Conservation (phyloP, 2,888 invertebrate genomes). For the Anoncus sp. region DNA sequence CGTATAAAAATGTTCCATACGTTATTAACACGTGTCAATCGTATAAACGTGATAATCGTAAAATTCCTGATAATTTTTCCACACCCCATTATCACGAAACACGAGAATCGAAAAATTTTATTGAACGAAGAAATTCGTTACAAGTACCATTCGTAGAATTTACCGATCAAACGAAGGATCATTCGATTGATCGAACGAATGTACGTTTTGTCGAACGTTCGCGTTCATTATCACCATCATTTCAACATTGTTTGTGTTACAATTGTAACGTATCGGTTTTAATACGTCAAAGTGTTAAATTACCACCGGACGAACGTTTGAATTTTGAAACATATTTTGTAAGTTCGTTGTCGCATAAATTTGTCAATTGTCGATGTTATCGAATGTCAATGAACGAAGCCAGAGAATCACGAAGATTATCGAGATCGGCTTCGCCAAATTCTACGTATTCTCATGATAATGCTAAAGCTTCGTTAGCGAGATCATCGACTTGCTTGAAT, state of each 20-base stretch:
- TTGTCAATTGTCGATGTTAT: slow-evolving; percentile 77
- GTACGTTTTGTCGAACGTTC: slow-evolving; percentile 66
- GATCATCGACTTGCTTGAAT: slow-evolving; percentile 21
- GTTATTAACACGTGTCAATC: slow-evolving; percentile 4
- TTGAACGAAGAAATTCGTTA: background rate
- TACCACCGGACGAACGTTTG: slow-evolving; percentile 75
- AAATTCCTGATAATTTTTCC: background rate
- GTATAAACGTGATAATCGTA: background rate
- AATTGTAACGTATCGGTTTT: slow-evolving; percentile 79
- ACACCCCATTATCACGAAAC: background rate
- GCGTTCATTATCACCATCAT: slow-evolving; percentile 73
- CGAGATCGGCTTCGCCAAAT: slow-evolving; percentile 50
- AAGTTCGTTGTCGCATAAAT: slow-evolving; percentile 77
- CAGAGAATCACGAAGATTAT: slow-evolving; percentile 22
- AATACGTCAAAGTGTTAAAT: slow-evolving; percentile 75
- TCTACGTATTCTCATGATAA: background rate
- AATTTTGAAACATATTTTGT: slow-evolving; percentile 77
- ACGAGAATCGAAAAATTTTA: background rate
- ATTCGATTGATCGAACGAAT: background rate
- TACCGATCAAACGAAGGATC: no score
- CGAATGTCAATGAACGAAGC: slow-evolving; percentile 34
- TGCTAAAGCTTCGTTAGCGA: background rate
- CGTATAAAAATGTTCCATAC: slow-evolving; percentile 19
- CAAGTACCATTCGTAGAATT: slow-evolving; percentile 35
- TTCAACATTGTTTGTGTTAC: slow-evolving; percentile 74